Base-by-base conservation (phyloP, 2,888 invertebrate species). In the Pollenia labialis region DNA sequence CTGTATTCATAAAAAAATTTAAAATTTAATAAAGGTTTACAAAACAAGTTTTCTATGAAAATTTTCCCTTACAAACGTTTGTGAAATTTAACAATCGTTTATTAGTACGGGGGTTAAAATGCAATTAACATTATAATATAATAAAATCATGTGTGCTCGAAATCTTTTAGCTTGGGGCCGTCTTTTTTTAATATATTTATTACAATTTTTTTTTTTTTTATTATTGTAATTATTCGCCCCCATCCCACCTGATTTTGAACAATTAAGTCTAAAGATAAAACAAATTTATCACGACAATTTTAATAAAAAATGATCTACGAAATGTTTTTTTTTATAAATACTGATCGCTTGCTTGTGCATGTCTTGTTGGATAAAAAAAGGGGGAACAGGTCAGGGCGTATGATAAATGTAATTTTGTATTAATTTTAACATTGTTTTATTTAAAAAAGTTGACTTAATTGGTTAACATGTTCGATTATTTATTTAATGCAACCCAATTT, bases 281-380 rank as follows among this genome's bases (percentile, higher is more conserved):
- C 60, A 44, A 69, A 82, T 76, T 76, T 68, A 16, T 69, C n/a
- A 32, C 12, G 44, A 62, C 58, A 56, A 71, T 62, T 54, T 62
- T 46, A 32, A 64, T 62, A 71, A 80, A 71, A 52, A 72, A 71
- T 52, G 32, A 54, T 52, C 54, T 72, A 50, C 18, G 10, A 54
- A 54, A 54, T 4, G 10, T 6, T 32, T 32, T 32, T 32, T 32
- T 4, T 1, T 32, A 58, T 32, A 23, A 32, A 32, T 58, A 32
- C 6, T 58, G 14, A 58, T 58, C 23, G 40, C 14, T 14, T 40
- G 58, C 32, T 32, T 32, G 23, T 23, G 10, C 23, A 56, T 23
- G 6, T 32, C 7, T 50, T 50, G 50, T 40, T 10, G 32, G 14
- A n/a, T n/a, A 11, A n/a, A 32, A 10, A 50, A 68, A 12, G 48